These are phyloP conservation scores for Cotesia chilonis DNA, from an alignment of 1,140 invertebrate genomes.

Conservation along the genomic window DNA sequence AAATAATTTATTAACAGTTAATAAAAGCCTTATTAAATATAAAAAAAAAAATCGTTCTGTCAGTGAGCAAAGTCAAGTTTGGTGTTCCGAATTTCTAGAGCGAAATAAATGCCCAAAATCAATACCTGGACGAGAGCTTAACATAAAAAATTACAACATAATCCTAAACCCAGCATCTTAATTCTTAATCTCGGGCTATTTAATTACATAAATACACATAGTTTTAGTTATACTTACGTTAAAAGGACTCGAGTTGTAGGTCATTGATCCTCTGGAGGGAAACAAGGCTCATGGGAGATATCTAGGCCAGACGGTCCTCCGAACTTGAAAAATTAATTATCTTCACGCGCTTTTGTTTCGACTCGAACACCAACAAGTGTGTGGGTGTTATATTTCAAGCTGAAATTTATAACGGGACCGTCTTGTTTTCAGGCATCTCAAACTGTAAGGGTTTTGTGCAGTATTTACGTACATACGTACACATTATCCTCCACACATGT, in stretches of 20 bases:
- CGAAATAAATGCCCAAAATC: background rate
- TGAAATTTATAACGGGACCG: background rate
- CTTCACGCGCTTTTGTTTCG: slow-evolving; percentile 34
- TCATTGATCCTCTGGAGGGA: slow-evolving; percentile 19
- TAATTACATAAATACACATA: no score
- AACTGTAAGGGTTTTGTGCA: background rate
- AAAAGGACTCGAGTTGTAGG: background rate
- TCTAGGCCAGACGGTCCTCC: slow-evolving; percentile 35
- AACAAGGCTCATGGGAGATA: slow-evolving; percentile 7
- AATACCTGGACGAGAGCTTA: no score
- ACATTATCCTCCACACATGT: background rate
- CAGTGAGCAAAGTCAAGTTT: no score
- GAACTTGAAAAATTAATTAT: slow-evolving; percentile 35
- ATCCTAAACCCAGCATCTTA: no score
- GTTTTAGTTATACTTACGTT: no score
- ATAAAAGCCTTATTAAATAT: no score
- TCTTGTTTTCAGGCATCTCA: background rate
- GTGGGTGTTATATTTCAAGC: slow-evolving; percentile 3
- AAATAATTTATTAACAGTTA: no score
- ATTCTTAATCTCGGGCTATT: no score
- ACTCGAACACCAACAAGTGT: slow-evolving; percentile 2
- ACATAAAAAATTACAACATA: no score
- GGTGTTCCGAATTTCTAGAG: background rate
- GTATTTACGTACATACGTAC: background rate
- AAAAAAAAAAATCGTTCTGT: no score